phyloP scores from a whole-genome alignment of 2,888 invertebrate species.

The Steromphala cineraria region DNA sequence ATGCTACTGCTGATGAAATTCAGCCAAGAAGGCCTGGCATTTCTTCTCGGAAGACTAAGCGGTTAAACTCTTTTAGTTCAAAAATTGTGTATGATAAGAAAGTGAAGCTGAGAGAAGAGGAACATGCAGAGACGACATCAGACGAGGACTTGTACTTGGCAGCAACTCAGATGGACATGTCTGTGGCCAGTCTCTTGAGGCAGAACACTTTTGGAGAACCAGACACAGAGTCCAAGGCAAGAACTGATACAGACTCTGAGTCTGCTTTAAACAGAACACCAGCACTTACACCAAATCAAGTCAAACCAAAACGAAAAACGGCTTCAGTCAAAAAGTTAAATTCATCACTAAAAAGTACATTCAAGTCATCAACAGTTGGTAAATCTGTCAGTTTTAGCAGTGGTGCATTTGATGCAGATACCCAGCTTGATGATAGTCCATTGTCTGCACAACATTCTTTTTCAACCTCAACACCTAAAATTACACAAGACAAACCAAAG shows the following conservation, averaged over 20 bases:
- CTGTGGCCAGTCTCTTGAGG: neutral
- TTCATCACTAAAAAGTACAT: neutral
- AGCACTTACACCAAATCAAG: neutral
- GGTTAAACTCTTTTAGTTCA: no score
- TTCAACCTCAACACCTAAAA: neutral
- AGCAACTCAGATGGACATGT: constrained; percentile 24
- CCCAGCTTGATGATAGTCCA: neutral
- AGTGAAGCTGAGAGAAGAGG: no score
- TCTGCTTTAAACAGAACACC: no score
- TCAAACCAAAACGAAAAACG: neutral
- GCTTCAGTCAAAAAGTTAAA: neutral
- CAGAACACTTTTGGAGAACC: no score
- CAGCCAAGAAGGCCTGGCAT: no score
- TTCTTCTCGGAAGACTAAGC: no score
- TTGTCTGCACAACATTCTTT: neutral
- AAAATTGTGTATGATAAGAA: no score
- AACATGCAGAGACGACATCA: neutral
- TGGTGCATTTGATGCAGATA: neutral
- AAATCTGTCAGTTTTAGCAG: neutral
- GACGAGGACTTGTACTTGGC: constrained; percentile 25
- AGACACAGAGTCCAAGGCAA: no score
- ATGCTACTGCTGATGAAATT: no score
- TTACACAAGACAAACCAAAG: neutral
- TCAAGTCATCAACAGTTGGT: neutral
- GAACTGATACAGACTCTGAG: no score